Evolutionary conservation across 2,888 invertebrate species (phyloP), one percentile per base, ranked within the genome.

Genomic region (Temnothorax unifasciatus): DNA sequence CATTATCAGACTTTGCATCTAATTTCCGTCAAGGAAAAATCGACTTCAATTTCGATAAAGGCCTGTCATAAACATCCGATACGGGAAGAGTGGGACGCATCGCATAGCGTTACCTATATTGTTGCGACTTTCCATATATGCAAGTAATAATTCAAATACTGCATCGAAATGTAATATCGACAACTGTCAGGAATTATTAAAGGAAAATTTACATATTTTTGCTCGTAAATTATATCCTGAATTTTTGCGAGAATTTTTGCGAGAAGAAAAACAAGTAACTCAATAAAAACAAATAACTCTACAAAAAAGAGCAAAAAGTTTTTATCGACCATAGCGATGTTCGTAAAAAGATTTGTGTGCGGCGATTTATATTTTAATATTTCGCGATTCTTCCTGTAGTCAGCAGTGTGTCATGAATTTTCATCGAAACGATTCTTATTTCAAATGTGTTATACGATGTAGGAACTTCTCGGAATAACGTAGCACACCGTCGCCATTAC

Each of bases 351-450:
- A 66, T 61, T 59, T 59, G 59, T 2, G 3, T 25, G 8, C 15
- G 9, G 34, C 4, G 38, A 79, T 79, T 41, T 61, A 71, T 61
- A 15, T 59, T 59, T 73, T 71, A 47, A 59, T 59, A 79, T 71
- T 73, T 68, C 47, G 47, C 79, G 57, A 57, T 44, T 9, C 29
- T 68, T 29, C 18, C 63, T 21, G 13, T 15, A 50, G 34, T 71
- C 59, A 38, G 59, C 47, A 73, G 25, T 59, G 57, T 47, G 59
- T 71, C 79, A 71, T 79, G 47, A 79, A 79, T 71, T 79, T 85
- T 85, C 81, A 82, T 86, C 50, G 76, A 86, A 75, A 83, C 47
- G 83, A 87, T 89, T 84, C 83, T 85, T 88, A 89, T 89, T 89
- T 89, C 82, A 73, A 83, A 86, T 61, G 41, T 66, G 86, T 83